These are phyloP conservation scores for Sandelia bainsii DNA, from an alignment of 2,797 vertebrate species.

Conservation along the genomic window DNA sequence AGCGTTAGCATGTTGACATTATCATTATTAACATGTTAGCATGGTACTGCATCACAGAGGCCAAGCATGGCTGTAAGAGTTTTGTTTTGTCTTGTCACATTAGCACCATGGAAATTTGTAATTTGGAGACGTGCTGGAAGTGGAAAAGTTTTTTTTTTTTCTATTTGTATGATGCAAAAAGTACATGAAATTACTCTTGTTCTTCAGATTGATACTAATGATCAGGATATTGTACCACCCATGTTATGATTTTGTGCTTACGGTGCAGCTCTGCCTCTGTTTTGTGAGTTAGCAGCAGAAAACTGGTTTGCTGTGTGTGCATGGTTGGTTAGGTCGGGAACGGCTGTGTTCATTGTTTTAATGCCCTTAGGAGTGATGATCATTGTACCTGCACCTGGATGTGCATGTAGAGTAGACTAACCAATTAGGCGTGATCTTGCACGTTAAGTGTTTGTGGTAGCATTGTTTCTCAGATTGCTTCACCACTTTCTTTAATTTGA, in stretches of 20 bases:
- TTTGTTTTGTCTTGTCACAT: background rate
- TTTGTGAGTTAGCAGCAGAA: background rate
- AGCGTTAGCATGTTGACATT: background rate
- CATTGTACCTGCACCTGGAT: background rate
- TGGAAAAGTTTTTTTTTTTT: background rate
- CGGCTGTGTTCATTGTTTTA: conserved; percentile 17
- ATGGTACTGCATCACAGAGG: background rate
- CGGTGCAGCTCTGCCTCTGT: background rate
- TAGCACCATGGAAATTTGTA: background rate
- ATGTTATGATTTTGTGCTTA: background rate
- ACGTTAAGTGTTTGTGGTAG: background rate
- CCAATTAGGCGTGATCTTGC: background rate
- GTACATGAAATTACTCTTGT: conserved; percentile 43
- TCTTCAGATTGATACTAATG: conserved; percentile 35
- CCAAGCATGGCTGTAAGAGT: background rate
- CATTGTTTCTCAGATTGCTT: background rate
- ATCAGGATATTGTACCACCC: background rate
- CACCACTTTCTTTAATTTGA: conserved; percentile 1
- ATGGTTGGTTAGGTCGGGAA: conserved; percentile 36
- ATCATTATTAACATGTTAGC: background rate
- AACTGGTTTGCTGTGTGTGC: conserved; percentile 38
- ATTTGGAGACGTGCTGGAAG: background rate
- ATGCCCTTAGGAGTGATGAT: background rate
- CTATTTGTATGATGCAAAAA: conserved; percentile 57
- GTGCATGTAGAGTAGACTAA: background rate